Evolutionary conservation across 2,888 invertebrate genomes (phyloP), one percentile per base, ranked within the genome.

Genomic region (Ormia ochracea): DNA sequence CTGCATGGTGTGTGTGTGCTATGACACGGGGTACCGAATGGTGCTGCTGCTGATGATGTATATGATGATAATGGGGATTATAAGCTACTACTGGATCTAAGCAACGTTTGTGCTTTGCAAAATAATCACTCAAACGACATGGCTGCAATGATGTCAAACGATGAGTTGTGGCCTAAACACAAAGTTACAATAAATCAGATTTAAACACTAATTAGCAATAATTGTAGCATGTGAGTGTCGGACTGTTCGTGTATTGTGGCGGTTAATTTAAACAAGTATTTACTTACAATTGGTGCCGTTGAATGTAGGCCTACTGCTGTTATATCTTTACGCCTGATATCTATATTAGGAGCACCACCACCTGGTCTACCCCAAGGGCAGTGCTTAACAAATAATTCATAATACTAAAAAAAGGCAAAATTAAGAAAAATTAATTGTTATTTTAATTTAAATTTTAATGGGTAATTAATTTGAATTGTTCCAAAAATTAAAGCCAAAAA

Each of bases 341-440:
- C 92, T 10, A 91, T 84, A 85, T 93, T 94, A 52, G 94, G 94
- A 19, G 94, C 94, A 26, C 94, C 94, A 56, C 94, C 93, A 2
- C 94, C 94, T 9, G 93, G 94, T 75, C 92, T 91, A 4, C 95
- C 95, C 94, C 95, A 96, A 6, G 96, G 95, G 89, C 94, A 94
- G 87, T 94, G 95, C 82, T 92, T 92, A 77, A 93, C 91, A 89
- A 94, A 91, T 90, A 94, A 93, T 85, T 92, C 92, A 70, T 92
- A 92, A 81, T 93, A 89, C 90, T 90, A 83, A 23, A 70, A 54
- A 28, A 0, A 10, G 38, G 17, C 1, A 61, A 56, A 36, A 36
- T 5, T 4, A 12, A 6, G 1, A 33, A 33, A 48, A 38, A 41
- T 31, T 3, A 36, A 61, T 50, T 26, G 6, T 17, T 36, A 23